These are phyloP conservation scores for Rallus limicola DNA, from an alignment of 2,113 vertebrate species.

Conservation along the genomic window DNA sequence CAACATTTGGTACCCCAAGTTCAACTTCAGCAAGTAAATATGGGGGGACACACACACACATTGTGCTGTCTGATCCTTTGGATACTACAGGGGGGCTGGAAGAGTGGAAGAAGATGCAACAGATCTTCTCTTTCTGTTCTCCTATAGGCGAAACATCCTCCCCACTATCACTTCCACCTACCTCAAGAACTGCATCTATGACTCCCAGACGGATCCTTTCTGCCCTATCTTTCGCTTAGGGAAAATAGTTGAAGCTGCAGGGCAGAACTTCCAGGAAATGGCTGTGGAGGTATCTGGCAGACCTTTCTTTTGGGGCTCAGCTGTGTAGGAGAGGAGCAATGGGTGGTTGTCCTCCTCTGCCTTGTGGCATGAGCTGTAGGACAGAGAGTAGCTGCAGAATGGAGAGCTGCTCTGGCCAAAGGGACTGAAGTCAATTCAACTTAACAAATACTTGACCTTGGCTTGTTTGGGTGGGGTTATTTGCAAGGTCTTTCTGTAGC, in stretches of 20 bases:
- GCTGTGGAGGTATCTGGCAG: conserved; percentile 78
- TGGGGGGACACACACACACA: too few relatives aligned
- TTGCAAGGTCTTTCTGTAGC: neutral
- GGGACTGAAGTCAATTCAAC: neutral
- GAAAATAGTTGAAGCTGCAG: conserved; percentile 77
- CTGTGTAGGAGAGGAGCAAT: neutral
- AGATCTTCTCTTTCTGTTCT: neutral
- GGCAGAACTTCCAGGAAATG: conserved; percentile 86
- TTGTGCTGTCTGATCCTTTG: neutral
- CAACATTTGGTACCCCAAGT: conserved; percentile 89
- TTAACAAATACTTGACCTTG: neutral
- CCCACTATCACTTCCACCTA: conserved; percentile 78
- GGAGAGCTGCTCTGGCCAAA: neutral
- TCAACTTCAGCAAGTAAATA: conserved; percentile 87
- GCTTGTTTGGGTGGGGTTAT: neutral
- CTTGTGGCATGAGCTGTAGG: neutral
- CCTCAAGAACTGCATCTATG: conserved; percentile 82
- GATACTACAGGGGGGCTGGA: neutral
- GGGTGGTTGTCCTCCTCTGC: neutral
- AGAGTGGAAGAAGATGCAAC: neutral
- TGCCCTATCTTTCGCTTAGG: conserved; percentile 89
- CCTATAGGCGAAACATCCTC: conserved; percentile 83
- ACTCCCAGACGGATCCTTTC: conserved; percentile 78
- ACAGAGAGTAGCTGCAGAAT: neutral
- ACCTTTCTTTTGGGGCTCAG: neutral